Evolutionary conservation across 2,888 invertebrate genomes (phyloP), one percentile per base, ranked within the genome.

Genomic region (Drosophila recens): DNA sequence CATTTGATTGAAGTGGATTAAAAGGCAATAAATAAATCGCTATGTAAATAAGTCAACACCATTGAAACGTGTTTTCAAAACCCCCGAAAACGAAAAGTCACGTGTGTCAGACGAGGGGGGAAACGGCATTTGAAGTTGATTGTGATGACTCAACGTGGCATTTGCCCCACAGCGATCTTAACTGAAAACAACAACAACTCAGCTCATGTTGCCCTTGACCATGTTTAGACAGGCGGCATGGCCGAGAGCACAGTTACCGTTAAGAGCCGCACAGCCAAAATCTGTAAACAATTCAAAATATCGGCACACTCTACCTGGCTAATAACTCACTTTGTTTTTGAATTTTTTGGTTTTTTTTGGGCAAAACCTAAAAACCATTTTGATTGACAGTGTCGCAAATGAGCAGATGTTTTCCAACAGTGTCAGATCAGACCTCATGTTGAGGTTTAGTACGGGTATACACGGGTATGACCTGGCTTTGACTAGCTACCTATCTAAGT

Each of bases 201-300:
- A 8, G 2, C 30, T 30, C 30, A 8, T 30, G 30, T 52, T 83
- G 83, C 71, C 87, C 83, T 86, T 86, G 83, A 81, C 81, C 80
- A 83, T 83, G 67, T 86, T 86, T 79, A 66, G 72, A 72, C 72
- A 82, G 34, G 17, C 66, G 45, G 52, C 53, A 66, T 46, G 76
- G 67, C 11, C 38, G 36, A 13, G 5, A 34, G 46, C 42, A 23
- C 51, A 20, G 45, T 40, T 64, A 74, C 82, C 79, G 82, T 84
- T 82, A 84, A 67, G 45, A 63, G 65, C 40, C 36, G 13, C 51
- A 49, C 13, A 36, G 43, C 36, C 4, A 40, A 33, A 30, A 53
- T 30, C 36, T 36, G 43, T n/a, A 45, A 48, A 59, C 59, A 30
- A 70, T 66, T 36, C 20, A 15, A 62, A 53, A 20, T 38, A 46